These are phyloP conservation scores for Cairina moschata DNA, from an alignment of 2,113 vertebrate species.

Conservation along the genomic window DNA sequence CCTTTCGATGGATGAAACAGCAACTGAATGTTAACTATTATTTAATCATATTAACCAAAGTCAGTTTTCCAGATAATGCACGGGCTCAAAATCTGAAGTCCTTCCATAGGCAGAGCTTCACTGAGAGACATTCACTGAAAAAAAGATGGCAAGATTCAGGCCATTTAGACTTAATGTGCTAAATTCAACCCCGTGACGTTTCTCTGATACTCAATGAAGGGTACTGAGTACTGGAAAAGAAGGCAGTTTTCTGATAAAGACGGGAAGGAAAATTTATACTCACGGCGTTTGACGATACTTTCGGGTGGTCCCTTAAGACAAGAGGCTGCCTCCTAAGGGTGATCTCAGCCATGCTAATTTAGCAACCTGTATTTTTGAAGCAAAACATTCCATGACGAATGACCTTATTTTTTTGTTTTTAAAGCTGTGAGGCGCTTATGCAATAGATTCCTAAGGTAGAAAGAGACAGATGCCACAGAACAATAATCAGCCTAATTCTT, in stretches of 20 bases:
- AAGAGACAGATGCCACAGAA: conserved; percentile 48
- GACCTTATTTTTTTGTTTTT: conserved; percentile 72
- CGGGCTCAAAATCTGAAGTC: background rate
- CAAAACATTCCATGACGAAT: conserved; percentile 60
- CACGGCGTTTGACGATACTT: background rate
- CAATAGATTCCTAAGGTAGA: conserved; percentile 62
- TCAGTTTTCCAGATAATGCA: background rate
- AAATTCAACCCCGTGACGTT: conserved; percentile 36
- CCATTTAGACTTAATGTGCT: conserved; percentile 26
- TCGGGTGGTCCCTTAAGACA: conserved; percentile 37
- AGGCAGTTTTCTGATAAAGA: background rate
- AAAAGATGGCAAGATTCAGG: background rate
- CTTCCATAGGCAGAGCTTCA: background rate
- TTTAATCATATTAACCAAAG: background rate
- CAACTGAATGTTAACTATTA: background rate
- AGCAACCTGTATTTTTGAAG: conserved; percentile 55
- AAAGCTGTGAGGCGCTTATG: conserved; percentile 53
- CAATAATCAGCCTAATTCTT: conserved; percentile 55
- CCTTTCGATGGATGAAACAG: background rate
- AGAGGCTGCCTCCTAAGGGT: conserved; percentile 28
- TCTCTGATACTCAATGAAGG: background rate
- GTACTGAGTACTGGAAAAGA: background rate
- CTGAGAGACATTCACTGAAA: background rate
- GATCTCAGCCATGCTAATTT: conserved; percentile 60
- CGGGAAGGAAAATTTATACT: background rate